Conservation (phyloP, 2,113 vertebrate species). For the Chionodraco myersi region DNA sequence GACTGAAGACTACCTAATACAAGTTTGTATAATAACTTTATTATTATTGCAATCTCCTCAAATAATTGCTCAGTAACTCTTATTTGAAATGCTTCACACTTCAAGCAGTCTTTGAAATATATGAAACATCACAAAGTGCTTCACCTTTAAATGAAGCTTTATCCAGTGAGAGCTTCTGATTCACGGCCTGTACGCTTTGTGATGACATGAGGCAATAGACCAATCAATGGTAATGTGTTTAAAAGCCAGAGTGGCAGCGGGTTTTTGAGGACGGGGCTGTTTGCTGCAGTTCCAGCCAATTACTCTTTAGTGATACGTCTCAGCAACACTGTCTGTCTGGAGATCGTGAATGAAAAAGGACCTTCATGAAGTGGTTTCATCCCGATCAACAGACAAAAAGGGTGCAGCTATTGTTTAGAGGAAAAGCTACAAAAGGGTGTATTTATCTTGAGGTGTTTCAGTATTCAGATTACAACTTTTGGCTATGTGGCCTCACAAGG, state of each 20-base stretch:
- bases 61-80: not conserved
- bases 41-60: not conserved
- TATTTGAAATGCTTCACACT: not conserved
- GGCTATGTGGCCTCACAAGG: not conserved
- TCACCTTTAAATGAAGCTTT: not conserved
- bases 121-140: not conserved
- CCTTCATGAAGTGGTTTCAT: not conserved
- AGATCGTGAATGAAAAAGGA: constrained; percentile 26
- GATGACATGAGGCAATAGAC: constrained; percentile 55
- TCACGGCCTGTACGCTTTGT: constrained; percentile 43
- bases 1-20: not conserved
- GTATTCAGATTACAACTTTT: too few relatives aligned
- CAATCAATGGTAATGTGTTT: constrained; percentile 73
- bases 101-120: not conserved
- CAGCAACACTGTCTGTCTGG: constrained; percentile 25
- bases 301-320: constrained; percentile 39
- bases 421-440: not conserved
- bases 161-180: constrained; percentile 4
- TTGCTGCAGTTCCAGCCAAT: constrained; percentile 56
- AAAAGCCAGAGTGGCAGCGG: constrained; percentile 46
- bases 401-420: not conserved
- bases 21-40: not conserved
- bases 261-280: constrained; percentile 48
- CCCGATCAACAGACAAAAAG: not conserved
- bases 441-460: not conserved